These are phyloP conservation scores for Teleogryllus oceanicus DNA, from an alignment of 2,888 invertebrate genomes.

Conservation along the genomic window DNA sequence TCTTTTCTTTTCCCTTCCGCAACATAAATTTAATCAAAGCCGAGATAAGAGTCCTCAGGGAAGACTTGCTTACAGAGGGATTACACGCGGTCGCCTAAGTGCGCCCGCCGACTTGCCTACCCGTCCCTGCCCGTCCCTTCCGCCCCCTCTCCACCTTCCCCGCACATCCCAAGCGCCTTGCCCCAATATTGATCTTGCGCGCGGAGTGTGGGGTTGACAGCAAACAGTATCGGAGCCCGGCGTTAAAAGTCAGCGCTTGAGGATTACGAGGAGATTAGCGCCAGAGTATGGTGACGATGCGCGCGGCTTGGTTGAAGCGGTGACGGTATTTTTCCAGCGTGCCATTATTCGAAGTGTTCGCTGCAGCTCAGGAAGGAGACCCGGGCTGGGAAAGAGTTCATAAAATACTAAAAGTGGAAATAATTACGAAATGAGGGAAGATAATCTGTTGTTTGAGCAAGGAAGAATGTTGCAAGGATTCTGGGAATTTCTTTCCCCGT, in stretches of 20 bases:
- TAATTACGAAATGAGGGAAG: too few species aligned
- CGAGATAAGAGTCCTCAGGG: neutral
- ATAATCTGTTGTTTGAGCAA: too few species aligned
- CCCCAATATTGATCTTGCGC: slow-evolving; percentile 18
- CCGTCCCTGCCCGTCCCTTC: too few species aligned
- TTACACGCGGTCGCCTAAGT: neutral
- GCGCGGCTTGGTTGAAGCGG: neutral
- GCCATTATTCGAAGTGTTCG: too few species aligned
- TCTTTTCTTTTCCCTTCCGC: neutral
- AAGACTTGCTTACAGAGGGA: slow-evolving; percentile 2
- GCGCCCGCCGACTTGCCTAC: too few species aligned
- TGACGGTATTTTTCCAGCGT: too few species aligned
- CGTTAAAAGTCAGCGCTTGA: neutral
- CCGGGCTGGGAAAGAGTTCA: too few species aligned
- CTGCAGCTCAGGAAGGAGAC: too few species aligned
- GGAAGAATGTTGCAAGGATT: too few species aligned
- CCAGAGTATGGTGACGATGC: neutral
- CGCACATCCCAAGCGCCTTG: neutral
- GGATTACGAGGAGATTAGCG: neutral
- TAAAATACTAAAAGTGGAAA: too few species aligned
- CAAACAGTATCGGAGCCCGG: neutral
- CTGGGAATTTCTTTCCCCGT: too few species aligned
- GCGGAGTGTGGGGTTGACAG: neutral
- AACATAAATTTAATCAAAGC: slow-evolving; percentile 1
- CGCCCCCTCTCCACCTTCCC: neutral